phyloP scores from a whole-genome alignment of 2,888 invertebrate species.

The Melanchra persicariae region DNA sequence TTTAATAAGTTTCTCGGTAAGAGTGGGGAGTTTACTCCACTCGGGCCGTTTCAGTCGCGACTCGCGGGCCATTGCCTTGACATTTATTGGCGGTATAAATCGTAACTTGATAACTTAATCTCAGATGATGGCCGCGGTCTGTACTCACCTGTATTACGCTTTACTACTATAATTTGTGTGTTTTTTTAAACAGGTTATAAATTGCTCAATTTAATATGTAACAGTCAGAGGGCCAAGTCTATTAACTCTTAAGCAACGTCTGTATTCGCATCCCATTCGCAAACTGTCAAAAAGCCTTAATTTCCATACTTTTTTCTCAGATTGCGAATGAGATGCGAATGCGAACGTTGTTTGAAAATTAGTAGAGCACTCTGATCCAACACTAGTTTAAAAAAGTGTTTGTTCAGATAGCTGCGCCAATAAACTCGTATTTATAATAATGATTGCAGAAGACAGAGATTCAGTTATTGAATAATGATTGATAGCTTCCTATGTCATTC shows the following conservation, averaged over 20 bases:
- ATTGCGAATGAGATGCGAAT: too few relatives aligned
- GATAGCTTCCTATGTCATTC: constrained; percentile 49
- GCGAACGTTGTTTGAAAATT: too few relatives aligned
- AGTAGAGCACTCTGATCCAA: too few relatives aligned
- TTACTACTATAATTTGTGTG: constrained; percentile 24
- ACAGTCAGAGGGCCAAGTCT: background rate
- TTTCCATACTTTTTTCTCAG: too few relatives aligned
- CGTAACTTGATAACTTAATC: constrained; percentile 82
- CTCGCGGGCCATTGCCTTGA: constrained; percentile 66
- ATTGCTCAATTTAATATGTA: background rate
- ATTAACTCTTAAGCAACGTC: too few relatives aligned
- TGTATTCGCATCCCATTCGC: too few relatives aligned
- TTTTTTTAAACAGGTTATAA: constrained; percentile 23
- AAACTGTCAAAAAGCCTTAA: too few relatives aligned
- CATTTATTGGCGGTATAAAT: constrained; percentile 81
- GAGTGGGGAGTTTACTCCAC: constrained; percentile 64
- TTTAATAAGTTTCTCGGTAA: constrained; percentile 76
- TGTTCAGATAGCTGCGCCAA: background rate
- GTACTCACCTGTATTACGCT: constrained; percentile 62
- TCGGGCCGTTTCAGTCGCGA: constrained; percentile 64
- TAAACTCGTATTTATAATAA: background rate
- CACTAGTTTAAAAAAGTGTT: too few relatives aligned
- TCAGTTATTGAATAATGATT: constrained; percentile 48
- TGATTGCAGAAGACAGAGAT: background rate
- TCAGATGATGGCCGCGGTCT: constrained; percentile 68